Base-by-base conservation (phyloP, 2,888 invertebrate genomes). In the Tyria jacobaeae region DNA sequence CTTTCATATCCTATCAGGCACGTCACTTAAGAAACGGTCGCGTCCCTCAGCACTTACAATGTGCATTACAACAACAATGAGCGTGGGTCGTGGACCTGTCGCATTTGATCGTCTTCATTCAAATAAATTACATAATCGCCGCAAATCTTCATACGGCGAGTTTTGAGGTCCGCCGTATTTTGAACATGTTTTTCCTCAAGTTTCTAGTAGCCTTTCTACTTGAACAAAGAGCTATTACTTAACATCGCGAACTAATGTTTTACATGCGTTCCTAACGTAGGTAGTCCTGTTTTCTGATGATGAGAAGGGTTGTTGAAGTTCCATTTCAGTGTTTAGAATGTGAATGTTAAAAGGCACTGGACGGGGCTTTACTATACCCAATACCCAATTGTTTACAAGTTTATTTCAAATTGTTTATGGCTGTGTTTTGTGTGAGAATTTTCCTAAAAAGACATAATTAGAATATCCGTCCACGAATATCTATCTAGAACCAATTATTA, bases 111-210 rank as follows among this genome's bases (percentile, higher is more conserved):
- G 77, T 72, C 75, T 66, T 76, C 77, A 84, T 85, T 88, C 80
- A 79, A 75, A 82, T 85, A 89, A 88, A 89, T 89, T 88, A 86
- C 87, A 89, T 89, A 89, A 89, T 82, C 82, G 85, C 41, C 55
- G 41, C 65, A 15, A 68, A 69, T 64, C 59, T 48, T 50, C 57
- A 54, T 61, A 31, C 59, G 51, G 66, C 65, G 10, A 6, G 17
- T 54, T 51, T 53, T 31, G 15, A 31, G 31, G 34, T 34, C 17
- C 25, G 24, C 39, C 25, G 27, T 53, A n/a, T 25, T 25, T 44
- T 2, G 21, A 35, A 12, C 6, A 27, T 21, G 15, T 12, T 24
- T 37, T 1, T 34, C 10, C 9, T 39, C 0, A n/a, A 10, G 25
- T 53, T 25, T n/a, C 10, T 10, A 1, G 7, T 3, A 44, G 12